phyloP scores from a whole-genome alignment of 2,888 invertebrate species.

The Exephanes ischioxanthus region DNA sequence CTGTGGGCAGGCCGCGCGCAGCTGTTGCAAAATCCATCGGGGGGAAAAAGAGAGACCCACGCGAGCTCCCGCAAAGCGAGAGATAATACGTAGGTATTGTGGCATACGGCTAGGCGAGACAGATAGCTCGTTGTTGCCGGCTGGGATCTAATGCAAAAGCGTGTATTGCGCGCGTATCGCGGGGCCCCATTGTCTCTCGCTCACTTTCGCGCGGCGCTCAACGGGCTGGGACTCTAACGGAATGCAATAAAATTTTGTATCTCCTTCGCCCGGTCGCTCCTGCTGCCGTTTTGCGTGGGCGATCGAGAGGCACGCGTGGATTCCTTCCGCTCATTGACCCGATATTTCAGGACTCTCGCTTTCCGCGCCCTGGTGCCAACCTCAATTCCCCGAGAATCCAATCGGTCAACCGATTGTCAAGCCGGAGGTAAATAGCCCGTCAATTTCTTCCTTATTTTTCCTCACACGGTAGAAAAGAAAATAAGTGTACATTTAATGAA shows the following conservation, averaged over 20 bases:
- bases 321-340: conserved; percentile 69
- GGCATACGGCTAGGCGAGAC: conserved; percentile 40
- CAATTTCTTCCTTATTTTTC: too few relatives aligned
- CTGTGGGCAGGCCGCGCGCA: conserved; percentile 59
- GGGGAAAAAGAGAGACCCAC: conserved; percentile 54
- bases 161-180: conserved; percentile 37
- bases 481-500: too few relatives aligned
- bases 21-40: conserved; percentile 60
- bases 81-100: conserved; percentile 23
- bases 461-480: too few relatives aligned
- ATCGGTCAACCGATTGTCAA: not conserved
- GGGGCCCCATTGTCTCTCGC: conserved; percentile 57
- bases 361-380: conserved; percentile 54
- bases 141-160: conserved; percentile 38
- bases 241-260: conserved; percentile 62
- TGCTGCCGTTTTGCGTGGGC: conserved; percentile 60
- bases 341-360: conserved; percentile 65
- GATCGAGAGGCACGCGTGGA: conserved; percentile 63
- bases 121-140: conserved; percentile 47
- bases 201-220: conserved; percentile 28
- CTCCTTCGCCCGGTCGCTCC: conserved; percentile 21
- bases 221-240: conserved; percentile 49
- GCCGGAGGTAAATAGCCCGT: too few relatives aligned
- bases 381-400: conserved; percentile 27
- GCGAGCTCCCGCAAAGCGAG: conserved; percentile 31